These are phyloP conservation scores for Calliopum simillimum DNA, from an alignment of 2,888 invertebrate species.

Conservation along the genomic window DNA sequence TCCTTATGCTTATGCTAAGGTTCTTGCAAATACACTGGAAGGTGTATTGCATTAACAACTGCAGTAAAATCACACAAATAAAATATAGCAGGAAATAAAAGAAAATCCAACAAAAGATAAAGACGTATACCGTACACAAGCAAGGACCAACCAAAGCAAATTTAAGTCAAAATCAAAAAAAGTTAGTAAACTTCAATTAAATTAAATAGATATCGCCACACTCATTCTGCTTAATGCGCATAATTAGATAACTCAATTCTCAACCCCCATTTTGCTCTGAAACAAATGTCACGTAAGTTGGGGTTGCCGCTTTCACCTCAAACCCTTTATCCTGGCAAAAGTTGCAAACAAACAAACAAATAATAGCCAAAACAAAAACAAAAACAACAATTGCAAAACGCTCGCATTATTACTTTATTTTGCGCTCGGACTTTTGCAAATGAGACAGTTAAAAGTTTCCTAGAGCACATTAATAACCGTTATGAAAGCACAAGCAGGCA, in stretches of 20 bases:
- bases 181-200: too few relatives aligned
- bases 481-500: conserved; percentile 39
- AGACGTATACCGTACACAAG: background rate
- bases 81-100: background rate
- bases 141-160: too few relatives aligned
- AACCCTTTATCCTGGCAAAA: background rate
- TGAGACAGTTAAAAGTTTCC: conserved; percentile 27
- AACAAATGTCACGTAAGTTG: background rate
- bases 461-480: background rate
- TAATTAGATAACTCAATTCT: too few relatives aligned
- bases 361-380: too few relatives aligned
- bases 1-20: conserved; percentile 19
- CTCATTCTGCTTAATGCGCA: too few relatives aligned
- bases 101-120: background rate
- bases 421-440: conserved; percentile 8
- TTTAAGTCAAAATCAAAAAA: too few relatives aligned
- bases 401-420: conserved; percentile 43
- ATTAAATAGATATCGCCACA: too few relatives aligned
- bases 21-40: background rate
- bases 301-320: too few relatives aligned
- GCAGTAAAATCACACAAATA: background rate
- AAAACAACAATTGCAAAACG: conserved; percentile 29
- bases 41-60: background rate
- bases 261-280: too few relatives aligned
- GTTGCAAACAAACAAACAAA: too few relatives aligned